A percentile compares a stretch with the other conserved stretches of the same genome.
Evolutionary conservation across 2,113 vertebrate species (phyloP).

Genomic region (Coracopsis vasa): DNA sequence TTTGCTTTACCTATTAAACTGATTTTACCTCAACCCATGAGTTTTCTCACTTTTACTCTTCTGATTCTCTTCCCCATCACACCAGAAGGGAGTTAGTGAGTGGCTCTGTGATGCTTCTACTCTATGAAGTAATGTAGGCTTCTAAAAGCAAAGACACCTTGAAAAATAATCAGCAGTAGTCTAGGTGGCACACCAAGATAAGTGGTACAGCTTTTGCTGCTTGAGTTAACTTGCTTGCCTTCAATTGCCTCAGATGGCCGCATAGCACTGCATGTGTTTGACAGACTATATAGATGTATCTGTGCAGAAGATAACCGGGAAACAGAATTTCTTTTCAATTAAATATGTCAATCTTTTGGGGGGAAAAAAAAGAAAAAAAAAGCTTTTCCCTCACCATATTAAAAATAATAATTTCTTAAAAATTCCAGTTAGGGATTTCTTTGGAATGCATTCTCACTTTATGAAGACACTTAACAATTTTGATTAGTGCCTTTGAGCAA

Average conservation of each 20-base stretch:
- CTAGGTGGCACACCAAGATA: not conserved
- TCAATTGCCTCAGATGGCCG: not conserved
- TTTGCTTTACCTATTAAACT: not conserved
- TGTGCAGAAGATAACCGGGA: not conserved
- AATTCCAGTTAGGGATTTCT: not conserved
- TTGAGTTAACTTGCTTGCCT: not conserved
- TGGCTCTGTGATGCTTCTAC: not conserved
- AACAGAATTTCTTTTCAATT: not conserved
- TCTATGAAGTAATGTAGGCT: not conserved
- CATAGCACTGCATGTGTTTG: not conserved
- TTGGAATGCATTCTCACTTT: not conserved
- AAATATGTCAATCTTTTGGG: not conserved
- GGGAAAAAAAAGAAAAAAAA: rapidly evolving
- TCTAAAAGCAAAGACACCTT: not conserved
- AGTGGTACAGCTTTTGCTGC: not conserved
- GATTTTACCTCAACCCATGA: not conserved
- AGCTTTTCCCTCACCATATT: not conserved
- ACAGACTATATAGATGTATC: not conserved
- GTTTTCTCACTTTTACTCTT: not conserved
- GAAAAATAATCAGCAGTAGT: not conserved
- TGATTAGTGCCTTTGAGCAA: not conserved
- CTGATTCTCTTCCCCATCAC: not conserved
- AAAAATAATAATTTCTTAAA: not conserved
- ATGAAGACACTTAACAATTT: not conserved
- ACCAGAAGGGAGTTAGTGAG: not conserved